Conservation (phyloP, 2,113 vertebrate species). For the Ictalurus furcatus region DNA sequence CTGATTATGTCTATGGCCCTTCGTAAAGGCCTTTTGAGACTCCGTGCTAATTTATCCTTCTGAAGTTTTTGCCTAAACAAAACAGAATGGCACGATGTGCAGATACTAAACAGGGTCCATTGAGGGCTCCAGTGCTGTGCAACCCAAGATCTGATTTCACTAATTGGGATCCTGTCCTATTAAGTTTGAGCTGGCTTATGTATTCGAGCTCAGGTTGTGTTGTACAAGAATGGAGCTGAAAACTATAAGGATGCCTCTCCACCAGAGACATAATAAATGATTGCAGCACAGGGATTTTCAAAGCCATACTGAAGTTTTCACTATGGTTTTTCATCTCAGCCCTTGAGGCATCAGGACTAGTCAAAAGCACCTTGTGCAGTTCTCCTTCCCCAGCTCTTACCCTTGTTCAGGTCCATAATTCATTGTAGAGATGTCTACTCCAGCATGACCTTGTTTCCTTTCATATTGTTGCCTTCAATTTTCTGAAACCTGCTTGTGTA, state of each 20-base stretch:
- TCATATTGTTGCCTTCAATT: conserved; percentile 59
- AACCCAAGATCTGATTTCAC: not conserved
- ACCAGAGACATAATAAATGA: conserved; percentile 20
- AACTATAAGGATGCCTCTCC: not conserved
- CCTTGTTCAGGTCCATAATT: conserved; percentile 61
- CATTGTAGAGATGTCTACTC: conserved; percentile 71
- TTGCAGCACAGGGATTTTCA: conserved; percentile 18
- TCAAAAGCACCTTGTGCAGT: conserved; percentile 75
- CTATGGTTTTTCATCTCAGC: conserved; percentile 69
- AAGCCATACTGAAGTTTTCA: conserved; percentile 73
- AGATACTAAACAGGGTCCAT: not conserved
- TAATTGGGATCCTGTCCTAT: not conserved
- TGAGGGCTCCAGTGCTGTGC: not conserved
- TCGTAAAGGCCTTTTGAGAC: not conserved
- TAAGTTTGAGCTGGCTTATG: not conserved
- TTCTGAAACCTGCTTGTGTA: conserved; percentile 48
- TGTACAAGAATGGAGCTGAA: not conserved
- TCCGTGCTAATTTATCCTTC: not conserved
- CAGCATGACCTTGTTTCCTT: conserved; percentile 49
- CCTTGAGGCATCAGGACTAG: conserved; percentile 68
- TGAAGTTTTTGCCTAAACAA: conserved; percentile 6
- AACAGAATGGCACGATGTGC: not conserved
- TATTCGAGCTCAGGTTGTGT: not conserved
- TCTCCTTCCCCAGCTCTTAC: conserved; percentile 69
- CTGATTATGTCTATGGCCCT: conserved; percentile 17